phyloP scores from a whole-genome alignment of 2,888 invertebrate genomes.

The Hemicrepidius hirtus region DNA sequence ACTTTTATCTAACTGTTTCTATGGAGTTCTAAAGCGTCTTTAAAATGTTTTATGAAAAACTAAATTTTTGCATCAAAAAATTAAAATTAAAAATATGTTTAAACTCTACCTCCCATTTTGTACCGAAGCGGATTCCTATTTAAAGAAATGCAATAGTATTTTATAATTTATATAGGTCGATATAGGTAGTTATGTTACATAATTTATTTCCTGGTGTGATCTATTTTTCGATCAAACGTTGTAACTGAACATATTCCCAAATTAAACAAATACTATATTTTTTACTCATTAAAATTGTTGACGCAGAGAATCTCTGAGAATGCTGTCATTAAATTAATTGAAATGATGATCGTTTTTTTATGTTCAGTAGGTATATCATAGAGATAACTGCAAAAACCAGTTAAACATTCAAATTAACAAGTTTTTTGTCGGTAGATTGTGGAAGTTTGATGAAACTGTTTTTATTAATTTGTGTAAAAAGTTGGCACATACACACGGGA shows the following conservation, averaged over 20 bases:
- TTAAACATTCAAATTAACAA: not conserved
- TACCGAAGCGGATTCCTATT: too few species aligned
- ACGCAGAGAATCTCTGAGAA: not conserved
- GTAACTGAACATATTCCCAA: not conserved
- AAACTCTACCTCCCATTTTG: too few species aligned
- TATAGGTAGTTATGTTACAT: too few species aligned
- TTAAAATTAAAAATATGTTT: too few species aligned
- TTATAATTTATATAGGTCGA: too few species aligned
- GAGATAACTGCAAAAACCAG: constrained; percentile 7
- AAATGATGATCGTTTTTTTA: not conserved
- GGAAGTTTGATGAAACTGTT: constrained; percentile 3
- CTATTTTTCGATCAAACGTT: not conserved
- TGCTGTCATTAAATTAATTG: constrained; percentile 24
- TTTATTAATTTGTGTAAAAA: constrained; percentile 20
- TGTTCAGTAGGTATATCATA: not conserved
- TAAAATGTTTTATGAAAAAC: too few species aligned
- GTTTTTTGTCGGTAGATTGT: not conserved
- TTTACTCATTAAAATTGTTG: constrained; percentile 12
- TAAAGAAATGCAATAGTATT: too few species aligned
- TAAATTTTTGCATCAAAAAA: too few species aligned
- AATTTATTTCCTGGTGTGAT: not conserved
- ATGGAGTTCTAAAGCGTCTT: too few species aligned
- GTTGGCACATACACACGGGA: not conserved
- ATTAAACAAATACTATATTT: not conserved
- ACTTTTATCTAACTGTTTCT: too few species aligned